Conservation (phyloP, 2,888 invertebrate species). For the Alsophila aescularia region DNA sequence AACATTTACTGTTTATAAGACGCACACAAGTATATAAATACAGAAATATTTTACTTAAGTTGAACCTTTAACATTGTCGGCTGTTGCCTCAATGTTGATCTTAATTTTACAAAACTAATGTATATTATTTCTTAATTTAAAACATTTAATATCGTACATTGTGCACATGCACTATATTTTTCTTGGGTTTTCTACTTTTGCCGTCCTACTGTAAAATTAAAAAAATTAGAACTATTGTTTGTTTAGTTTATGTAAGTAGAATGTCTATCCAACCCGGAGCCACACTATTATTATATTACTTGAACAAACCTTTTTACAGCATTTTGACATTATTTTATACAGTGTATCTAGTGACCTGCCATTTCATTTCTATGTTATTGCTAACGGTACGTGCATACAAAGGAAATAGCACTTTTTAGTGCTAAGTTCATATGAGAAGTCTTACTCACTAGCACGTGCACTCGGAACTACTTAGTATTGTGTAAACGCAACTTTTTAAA, state of each 20-base stretch:
- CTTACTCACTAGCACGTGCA: no score
- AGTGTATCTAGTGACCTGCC: conserved; percentile 9
- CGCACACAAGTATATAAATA: conserved; percentile 48
- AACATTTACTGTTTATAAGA: conserved; percentile 81
- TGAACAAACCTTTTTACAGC: conserved; percentile 30
- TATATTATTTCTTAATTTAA: conserved; percentile 69
- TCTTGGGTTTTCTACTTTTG: neutral
- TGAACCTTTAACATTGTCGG: conserved; percentile 78
- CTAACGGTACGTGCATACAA: no score
- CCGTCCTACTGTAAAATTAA: conserved; percentile 30
- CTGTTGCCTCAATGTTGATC: conserved; percentile 65
- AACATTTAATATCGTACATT: conserved; percentile 74
- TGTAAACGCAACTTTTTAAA: no score
- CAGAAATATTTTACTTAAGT: conserved; percentile 68
- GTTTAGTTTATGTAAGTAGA: conserved; percentile 26
- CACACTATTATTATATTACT: conserved; percentile 52
- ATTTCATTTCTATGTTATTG: neutral
- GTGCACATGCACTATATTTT: conserved; percentile 55
- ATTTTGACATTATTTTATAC: conserved; percentile 22
- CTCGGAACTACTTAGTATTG: no score
- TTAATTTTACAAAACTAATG: conserved; percentile 80
- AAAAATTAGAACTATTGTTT: conserved; percentile 32
- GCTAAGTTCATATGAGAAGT: no score
- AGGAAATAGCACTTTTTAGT: no score
- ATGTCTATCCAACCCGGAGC: conserved; percentile 38